Conservation (phyloP, 2,797 vertebrate species). For the Propithecus deckenii region DNA sequence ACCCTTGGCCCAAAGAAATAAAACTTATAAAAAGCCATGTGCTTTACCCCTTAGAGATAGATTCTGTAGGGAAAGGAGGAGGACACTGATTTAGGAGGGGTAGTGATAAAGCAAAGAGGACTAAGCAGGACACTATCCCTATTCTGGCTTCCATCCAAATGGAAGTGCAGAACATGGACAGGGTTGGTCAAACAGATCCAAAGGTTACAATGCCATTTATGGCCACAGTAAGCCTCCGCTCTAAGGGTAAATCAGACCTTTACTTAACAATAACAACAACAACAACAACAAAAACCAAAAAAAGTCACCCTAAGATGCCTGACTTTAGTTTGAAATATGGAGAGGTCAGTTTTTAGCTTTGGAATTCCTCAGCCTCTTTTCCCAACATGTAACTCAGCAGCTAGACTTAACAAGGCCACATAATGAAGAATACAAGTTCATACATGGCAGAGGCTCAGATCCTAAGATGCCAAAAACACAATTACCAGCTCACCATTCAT, state of each 20-base stretch:
- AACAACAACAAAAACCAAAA: background rate
- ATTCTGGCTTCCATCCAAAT: background rate
- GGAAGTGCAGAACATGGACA: fast-evolving
- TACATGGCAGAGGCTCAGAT: conserved; percentile 63
- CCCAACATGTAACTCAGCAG: conserved; percentile 48
- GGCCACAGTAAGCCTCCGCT: background rate
- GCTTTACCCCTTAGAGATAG: background rate
- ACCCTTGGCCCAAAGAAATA: background rate
- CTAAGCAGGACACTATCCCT: background rate
- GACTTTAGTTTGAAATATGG: background rate
- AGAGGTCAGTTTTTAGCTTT: conserved; percentile 2
- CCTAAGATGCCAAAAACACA: conserved; percentile 32
- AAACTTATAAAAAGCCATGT: background rate
- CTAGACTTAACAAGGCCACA: conserved; percentile 36
- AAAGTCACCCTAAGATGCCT: background rate
- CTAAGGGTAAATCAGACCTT: background rate
- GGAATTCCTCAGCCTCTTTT: background rate
- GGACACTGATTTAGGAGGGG: background rate
- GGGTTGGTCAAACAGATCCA: background rate
- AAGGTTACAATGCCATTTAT: background rate
- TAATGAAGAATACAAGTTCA: conserved; percentile 63
- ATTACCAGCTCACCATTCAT: conserved; percentile 23
- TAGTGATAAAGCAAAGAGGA: background rate
- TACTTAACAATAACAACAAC: background rate
- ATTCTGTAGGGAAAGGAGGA: background rate